phyloP scores from a whole-genome alignment of 2,113 vertebrate species.

The Xiphorhynchus elegans region DNA sequence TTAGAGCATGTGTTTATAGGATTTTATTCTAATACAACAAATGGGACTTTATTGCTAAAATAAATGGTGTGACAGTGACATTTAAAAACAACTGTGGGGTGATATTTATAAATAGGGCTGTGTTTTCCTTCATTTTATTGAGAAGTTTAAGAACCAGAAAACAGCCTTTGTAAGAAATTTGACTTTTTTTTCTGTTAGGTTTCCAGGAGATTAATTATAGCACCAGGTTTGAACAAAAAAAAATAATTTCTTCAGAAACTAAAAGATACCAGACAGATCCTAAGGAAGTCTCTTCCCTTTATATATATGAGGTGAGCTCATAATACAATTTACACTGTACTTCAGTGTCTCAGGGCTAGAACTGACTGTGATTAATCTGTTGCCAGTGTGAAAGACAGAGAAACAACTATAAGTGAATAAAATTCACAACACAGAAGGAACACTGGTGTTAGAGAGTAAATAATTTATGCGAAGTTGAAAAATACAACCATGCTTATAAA shows the following conservation, averaged over 20 bases:
- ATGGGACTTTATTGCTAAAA: constrained; percentile 12
- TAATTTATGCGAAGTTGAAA: constrained; percentile 40
- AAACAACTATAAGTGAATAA: neutral
- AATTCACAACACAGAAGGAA: neutral
- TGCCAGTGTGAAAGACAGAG: neutral
- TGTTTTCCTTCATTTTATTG: neutral
- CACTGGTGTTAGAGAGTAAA: constrained; percentile 1
- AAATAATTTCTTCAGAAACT: neutral
- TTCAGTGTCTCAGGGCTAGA: neutral
- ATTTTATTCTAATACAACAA: constrained; percentile 22
- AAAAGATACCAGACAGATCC: neutral
- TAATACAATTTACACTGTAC: neutral
- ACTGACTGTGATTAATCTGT: neutral
- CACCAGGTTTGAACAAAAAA: neutral
- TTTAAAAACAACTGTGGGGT: neutral
- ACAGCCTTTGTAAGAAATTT: neutral
- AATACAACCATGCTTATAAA: constrained; percentile 34
- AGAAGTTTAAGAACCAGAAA: neutral
- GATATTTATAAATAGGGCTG: neutral
- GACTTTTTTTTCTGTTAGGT: neutral
- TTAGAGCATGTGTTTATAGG: constrained; percentile 18
- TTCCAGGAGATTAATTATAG: neutral
- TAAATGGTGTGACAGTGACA: neutral
- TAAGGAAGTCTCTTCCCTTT: neutral
- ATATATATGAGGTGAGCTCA: neutral